Percentiles rank a stretch among this genome's conserved stretches.
Conservation (phyloP, 2,888 invertebrate species). For the Heteromurus nitidus region DNA sequence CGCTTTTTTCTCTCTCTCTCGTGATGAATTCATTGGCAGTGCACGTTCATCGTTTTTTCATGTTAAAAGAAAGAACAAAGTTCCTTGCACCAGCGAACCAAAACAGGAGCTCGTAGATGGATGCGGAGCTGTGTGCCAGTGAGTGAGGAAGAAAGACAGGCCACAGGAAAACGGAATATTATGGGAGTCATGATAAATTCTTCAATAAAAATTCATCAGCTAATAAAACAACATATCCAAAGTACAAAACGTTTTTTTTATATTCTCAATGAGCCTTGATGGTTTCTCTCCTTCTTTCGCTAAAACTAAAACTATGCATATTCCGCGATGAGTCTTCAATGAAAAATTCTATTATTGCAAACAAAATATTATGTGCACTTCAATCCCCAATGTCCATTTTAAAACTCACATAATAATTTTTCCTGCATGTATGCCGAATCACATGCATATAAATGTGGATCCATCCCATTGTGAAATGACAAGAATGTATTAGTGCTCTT, state of each 20-base stretch:
- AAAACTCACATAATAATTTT: too few relatives aligned
- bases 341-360: not conserved
- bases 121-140: not conserved
- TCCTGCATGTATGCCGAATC: not conserved
- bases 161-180: constrained; percentile 1
- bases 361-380: not conserved
- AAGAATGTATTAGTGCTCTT: constrained; percentile 33
- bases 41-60: too few relatives aligned
- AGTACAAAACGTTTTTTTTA: not conserved
- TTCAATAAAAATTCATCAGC: constrained; percentile 12
- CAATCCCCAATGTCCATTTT: too few relatives aligned
- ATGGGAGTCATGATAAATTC: constrained; percentile 1
- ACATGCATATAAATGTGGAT: not conserved
- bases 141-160: not conserved
- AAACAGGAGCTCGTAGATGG: constrained; percentile 22
- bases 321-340: too few relatives aligned
- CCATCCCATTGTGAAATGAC: constrained; percentile 37
- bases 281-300: too few relatives aligned
- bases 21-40: too few relatives aligned
- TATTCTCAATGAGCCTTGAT: not conserved
- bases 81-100: constrained; percentile 29
- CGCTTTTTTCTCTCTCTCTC: not conserved
- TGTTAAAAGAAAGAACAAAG: constrained; percentile 52
- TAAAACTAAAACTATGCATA: too few relatives aligned
- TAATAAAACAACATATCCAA: constrained; percentile 8